Evolutionary conservation across 53 echinoderm and acorn worm species (phyloP).

Genomic region (Astropecten irregularis): DNA sequence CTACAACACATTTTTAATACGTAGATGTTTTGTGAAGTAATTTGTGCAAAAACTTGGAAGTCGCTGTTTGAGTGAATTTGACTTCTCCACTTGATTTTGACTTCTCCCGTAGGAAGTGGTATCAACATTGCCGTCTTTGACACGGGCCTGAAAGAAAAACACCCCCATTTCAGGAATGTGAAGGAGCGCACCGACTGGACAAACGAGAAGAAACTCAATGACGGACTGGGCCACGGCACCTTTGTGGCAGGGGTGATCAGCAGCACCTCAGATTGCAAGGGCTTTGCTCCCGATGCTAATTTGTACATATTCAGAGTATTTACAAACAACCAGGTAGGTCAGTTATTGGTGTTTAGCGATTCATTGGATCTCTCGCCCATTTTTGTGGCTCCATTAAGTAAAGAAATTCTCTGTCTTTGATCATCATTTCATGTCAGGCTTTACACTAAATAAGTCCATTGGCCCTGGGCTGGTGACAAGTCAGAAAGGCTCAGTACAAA

Average conservation of each 20-base stretch:
- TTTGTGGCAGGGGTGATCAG: conserved; percentile 98
- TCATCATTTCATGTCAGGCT: too few relatives aligned
- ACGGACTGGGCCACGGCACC: conserved; percentile 97
- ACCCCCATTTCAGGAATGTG: conserved; percentile 96
- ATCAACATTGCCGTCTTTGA: conserved; percentile 96
- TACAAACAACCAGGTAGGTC: conserved; percentile 90
- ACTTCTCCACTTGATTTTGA: too few relatives aligned
- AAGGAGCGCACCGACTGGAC: conserved; percentile 98
- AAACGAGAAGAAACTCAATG: conserved; percentile 96
- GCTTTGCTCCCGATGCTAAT: conserved; percentile 98
- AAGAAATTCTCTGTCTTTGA: too few relatives aligned
- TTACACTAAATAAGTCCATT: too few relatives aligned
- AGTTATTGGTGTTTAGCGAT: background rate
- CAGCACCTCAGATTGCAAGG: conserved; percentile 89
- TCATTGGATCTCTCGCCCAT: too few relatives aligned
- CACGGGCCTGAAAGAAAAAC: conserved; percentile 95
- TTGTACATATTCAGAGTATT: conserved; percentile 96
- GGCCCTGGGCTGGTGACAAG: too few relatives aligned
- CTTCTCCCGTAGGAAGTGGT: conserved; percentile 68
- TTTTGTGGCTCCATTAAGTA: too few relatives aligned
- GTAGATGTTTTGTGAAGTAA: too few relatives aligned
- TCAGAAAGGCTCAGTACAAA: too few relatives aligned
- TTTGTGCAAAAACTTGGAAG: too few relatives aligned
- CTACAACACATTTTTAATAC: too few relatives aligned
- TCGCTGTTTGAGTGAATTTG: too few relatives aligned